Conservation (phyloP, 2,797 vertebrate species). For the Nannoperca australis region DNA sequence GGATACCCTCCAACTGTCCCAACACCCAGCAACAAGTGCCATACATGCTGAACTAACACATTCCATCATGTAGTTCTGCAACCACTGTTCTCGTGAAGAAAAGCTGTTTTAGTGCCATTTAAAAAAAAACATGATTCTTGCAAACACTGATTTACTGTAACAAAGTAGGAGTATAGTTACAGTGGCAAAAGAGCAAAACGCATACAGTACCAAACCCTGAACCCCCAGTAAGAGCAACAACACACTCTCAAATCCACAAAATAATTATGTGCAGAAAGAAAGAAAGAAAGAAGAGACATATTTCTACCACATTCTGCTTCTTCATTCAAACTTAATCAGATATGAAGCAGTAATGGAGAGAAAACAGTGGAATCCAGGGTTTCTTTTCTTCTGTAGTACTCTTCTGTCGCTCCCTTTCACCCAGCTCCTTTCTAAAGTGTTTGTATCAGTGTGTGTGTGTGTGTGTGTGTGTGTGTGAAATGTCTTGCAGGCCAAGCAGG, state of each 20-base stretch:
- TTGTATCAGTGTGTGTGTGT: constrained; percentile 35
- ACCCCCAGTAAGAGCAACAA: neutral
- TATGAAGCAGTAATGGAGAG: constrained; percentile 18
- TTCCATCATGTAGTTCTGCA: neutral
- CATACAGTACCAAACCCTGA: neutral
- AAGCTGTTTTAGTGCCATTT: neutral
- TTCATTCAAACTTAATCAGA: constrained; percentile 9
- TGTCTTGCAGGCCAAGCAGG: constrained; percentile 71
- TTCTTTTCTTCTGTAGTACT: constrained; percentile 17
- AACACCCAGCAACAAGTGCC: constrained; percentile 5
- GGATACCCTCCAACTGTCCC: neutral
- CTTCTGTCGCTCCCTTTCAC: constrained; percentile 47
- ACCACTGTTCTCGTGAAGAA: neutral
- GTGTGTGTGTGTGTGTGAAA: constrained; percentile 30
- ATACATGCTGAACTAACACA: neutral
- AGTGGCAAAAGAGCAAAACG: neutral
- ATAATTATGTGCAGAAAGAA: constrained; percentile 53
- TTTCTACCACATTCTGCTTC: constrained; percentile 6
- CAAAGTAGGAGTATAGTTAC: neutral
- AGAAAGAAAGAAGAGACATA: neutral
- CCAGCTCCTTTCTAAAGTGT: constrained; percentile 44
- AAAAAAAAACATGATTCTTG: neutral
- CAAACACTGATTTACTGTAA: neutral
- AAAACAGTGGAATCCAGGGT: constrained; percentile 34
- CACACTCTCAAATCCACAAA: constrained; percentile 27